Evolutionary conservation across 1,140 invertebrate species (phyloP), one percentile per base, ranked within the genome.

Genomic region (Whitmania pigra): DNA sequence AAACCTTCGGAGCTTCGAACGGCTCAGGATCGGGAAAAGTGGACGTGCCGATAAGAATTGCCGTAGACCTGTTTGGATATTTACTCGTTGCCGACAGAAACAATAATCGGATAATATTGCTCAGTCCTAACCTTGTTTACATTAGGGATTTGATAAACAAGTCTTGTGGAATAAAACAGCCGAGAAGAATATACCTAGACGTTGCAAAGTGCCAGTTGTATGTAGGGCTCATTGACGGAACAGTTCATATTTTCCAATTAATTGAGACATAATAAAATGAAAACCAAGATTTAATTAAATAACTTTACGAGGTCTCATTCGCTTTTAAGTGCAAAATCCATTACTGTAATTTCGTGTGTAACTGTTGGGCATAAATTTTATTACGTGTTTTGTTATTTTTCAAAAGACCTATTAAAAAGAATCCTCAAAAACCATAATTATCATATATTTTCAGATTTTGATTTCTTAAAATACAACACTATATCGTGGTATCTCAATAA

Each of bases 91-190:
- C 49, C 18, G 69, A 70, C 29, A 36, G 69, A 22, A 70, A 70
- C 43, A 70, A 70, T n/a, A 49, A 70, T 25, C 69, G 69, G n/a
- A 22, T 70, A 36, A 25, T 49, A 27, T 49, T 70, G 18, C 29
- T 70, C 20, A 70, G 69, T 70, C 69, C 69, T 9, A 70, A 70
- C n/a, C 53, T 70, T 25, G 43, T 70, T 22, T 53, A 70, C 69
- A 49, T 70, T 4, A 36, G 69, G 22, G 69, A 70, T 22, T 27
- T 70, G n/a, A 53, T 70, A 20, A 53, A 49, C 49, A 36, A 49
- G 20, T 53, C 49, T 6, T 53, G 22, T 36, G 69, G 69, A 40
- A 54, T 54, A 36, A 70, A 54, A 49, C 69, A 70, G 29, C 69
- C 69, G n/a, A 20, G 69, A 49, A 36, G 69, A 20, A 22, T 70